phyloP scores from a whole-genome alignment of 2,797 vertebrate genomes.

The Remorina albescens region DNA sequence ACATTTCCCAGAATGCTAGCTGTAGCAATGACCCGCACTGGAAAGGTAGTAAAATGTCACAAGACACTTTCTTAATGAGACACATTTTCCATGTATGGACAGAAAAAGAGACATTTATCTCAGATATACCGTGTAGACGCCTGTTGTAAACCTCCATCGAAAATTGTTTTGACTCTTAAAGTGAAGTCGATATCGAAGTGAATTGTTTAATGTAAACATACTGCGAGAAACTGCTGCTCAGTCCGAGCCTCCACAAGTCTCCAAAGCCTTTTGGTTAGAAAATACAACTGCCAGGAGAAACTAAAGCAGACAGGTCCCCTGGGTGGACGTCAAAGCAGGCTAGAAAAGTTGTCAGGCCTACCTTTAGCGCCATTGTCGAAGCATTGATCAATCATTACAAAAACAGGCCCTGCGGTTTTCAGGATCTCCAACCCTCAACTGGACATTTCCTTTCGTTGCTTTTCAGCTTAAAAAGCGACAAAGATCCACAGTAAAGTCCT shows the following conservation, averaged over 20 bases:
- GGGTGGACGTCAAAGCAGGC: neutral
- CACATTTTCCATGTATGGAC: slow-evolving; percentile 80
- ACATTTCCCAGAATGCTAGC: slow-evolving; percentile 81
- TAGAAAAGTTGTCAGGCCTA: slow-evolving; percentile 50
- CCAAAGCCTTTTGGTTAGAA: neutral
- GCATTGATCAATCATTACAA: slow-evolving; percentile 82
- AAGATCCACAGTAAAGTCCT: slow-evolving; percentile 61
- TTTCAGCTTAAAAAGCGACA: slow-evolving; percentile 43
- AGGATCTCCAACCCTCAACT: slow-evolving; percentile 77
- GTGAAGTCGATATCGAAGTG: slow-evolving; percentile 13
- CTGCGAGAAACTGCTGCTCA: slow-evolving; percentile 42
- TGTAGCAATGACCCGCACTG: slow-evolving; percentile 71
- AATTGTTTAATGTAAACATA: slow-evolving; percentile 21
- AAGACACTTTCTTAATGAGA: slow-evolving; percentile 84
- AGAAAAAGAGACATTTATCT: slow-evolving; percentile 34
- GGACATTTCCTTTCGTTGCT: slow-evolving; percentile 78
- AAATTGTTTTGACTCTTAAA: neutral
- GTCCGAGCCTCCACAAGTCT: neutral
- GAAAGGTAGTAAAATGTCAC: slow-evolving; percentile 88
- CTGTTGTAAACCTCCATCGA: no score
- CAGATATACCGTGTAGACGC: neutral
- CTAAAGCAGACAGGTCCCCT: accelerated
- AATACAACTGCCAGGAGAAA: slow-evolving; percentile 5
- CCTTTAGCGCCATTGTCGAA: slow-evolving; percentile 85
- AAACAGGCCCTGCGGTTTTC: slow-evolving; percentile 70